Percentiles rank a stretch among this genome's conserved stretches.
phyloP scores from a whole-genome alignment of 2,797 vertebrate genomes.

The Sparidentex hasta region DNA sequence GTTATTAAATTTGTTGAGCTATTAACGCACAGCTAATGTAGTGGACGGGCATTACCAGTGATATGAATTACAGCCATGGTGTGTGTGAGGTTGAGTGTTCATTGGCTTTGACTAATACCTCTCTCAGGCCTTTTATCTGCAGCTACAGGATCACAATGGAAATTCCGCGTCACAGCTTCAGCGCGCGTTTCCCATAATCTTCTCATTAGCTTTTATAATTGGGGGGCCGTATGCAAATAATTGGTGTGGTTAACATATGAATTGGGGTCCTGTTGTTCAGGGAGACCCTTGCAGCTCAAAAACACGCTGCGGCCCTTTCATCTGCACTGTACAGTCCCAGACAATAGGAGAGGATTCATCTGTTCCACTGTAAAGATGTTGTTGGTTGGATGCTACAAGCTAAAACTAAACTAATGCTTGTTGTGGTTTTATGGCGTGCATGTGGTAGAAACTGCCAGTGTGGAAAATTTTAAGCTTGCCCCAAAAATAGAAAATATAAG shows the following conservation, averaged over 20 bases:
- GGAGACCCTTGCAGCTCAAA: constrained; percentile 58
- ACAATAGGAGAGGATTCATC: constrained; percentile 57
- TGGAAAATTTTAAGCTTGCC: background rate
- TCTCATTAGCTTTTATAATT: constrained; percentile 86
- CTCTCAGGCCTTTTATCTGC: constrained; percentile 58
- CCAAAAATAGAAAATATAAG: background rate
- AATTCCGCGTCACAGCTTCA: constrained; percentile 57
- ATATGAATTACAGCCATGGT: constrained; percentile 38
- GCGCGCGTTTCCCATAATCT: constrained; percentile 78
- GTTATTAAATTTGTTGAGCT: background rate
- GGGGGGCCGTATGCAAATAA: constrained; percentile 83
- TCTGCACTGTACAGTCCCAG: constrained; percentile 50
- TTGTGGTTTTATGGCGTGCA: background rate
- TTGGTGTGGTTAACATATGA: constrained; percentile 84
- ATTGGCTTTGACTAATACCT: constrained; percentile 51
- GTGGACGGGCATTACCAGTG: constrained; percentile 26
- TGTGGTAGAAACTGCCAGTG: background rate
- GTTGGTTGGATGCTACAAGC: constrained; percentile 27
- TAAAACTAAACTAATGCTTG: constrained; percentile 14
- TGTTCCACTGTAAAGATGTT: constrained; percentile 47
- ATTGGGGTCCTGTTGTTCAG: constrained; percentile 76
- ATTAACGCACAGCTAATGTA: constrained; percentile 29
- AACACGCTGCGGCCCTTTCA: constrained; percentile 64
- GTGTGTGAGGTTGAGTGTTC: constrained; percentile 38
- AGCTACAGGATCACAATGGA: constrained; percentile 69